Evolutionary conservation across 2,888 invertebrate genomes (phyloP).

Genomic region (Eristalinus sepulchralis): DNA sequence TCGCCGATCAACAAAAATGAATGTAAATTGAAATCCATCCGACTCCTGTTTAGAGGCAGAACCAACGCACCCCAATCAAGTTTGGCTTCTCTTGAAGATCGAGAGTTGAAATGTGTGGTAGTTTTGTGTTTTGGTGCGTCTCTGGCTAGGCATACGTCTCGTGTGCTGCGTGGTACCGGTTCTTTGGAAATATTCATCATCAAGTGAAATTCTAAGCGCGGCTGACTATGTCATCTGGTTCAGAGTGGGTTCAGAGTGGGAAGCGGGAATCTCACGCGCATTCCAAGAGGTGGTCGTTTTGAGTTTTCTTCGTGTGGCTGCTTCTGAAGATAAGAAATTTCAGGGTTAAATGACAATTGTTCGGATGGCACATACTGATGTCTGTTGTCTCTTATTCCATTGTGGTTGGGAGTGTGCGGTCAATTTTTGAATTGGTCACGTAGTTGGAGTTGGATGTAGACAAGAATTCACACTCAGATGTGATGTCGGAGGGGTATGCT

Average conservation of each 20-base stretch:
- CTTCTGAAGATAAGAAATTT: neutral
- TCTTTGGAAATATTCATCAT: slow-evolving; percentile 28
- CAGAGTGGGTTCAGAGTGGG: neutral
- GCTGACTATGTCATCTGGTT: neutral
- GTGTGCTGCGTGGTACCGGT: slow-evolving; percentile 42
- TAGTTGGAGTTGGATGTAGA: slow-evolving; percentile 1
- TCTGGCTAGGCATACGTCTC: slow-evolving; percentile 19
- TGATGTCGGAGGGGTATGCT: too few species aligned
- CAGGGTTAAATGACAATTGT: neutral
- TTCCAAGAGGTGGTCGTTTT: neutral
- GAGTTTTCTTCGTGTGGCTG: neutral
- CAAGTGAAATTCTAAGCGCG: slow-evolving; percentile 41
- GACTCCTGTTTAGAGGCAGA: slow-evolving; percentile 27
- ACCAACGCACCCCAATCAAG: slow-evolving; percentile 35
- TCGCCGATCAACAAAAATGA: slow-evolving; percentile 24
- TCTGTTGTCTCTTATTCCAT: neutral
- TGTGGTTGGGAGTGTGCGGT: neutral
- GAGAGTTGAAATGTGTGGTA: slow-evolving; percentile 52
- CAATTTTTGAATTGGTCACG: slow-evolving; percentile 14
- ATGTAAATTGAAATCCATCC: slow-evolving; percentile 49
- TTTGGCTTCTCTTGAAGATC: slow-evolving; percentile 48
- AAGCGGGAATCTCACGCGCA: slow-evolving; percentile 16
- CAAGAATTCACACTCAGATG: neutral
- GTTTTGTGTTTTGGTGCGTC: neutral
- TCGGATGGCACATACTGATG: slow-evolving; percentile 5